Conservation (phyloP, 1,140 invertebrate species). For the Drosophila yakuba region DNA sequence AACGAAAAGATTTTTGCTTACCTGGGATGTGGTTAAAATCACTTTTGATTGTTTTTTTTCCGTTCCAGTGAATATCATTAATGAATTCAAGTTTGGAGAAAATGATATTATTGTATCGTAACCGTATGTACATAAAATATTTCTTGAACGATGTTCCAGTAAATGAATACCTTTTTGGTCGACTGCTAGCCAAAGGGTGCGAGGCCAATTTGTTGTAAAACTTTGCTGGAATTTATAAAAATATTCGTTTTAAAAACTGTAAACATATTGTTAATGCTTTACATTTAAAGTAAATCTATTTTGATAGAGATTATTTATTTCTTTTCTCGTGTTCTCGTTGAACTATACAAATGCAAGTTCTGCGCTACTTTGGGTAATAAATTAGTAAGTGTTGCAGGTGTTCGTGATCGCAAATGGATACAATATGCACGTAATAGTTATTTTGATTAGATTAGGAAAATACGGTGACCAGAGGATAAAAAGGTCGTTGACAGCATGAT, state of each 20-base stretch:
- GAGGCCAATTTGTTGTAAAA: slow-evolving; percentile 97
- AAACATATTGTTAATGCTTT: no score
- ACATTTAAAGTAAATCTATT: no score
- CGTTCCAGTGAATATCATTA: slow-evolving; percentile 95
- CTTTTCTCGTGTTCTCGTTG: no score
- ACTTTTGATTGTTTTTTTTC: slow-evolving; percentile 96
- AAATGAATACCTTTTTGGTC: slow-evolving; percentile 97
- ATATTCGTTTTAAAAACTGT: background rate
- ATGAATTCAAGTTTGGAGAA: slow-evolving; percentile 93
- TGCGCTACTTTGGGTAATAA: no score
- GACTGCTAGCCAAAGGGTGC: slow-evolving; percentile 95
- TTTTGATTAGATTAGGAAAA: no score
- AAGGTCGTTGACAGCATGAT: no score
- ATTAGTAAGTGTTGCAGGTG: no score
- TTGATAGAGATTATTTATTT: no score
- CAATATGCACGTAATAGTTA: no score
- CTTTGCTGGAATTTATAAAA: slow-evolving; percentile 88
- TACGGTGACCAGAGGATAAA: no score
- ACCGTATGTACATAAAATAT: slow-evolving; percentile 95
- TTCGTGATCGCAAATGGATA: no score
- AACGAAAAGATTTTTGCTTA: slow-evolving; percentile 70
- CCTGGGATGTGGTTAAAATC: slow-evolving; percentile 94
- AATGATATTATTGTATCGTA: slow-evolving; percentile 94
- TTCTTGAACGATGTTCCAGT: slow-evolving; percentile 93
- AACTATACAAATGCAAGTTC: no score